phyloP scores from a whole-genome alignment of 2,797 vertebrate genomes.

The Gobio occitaniae region DNA sequence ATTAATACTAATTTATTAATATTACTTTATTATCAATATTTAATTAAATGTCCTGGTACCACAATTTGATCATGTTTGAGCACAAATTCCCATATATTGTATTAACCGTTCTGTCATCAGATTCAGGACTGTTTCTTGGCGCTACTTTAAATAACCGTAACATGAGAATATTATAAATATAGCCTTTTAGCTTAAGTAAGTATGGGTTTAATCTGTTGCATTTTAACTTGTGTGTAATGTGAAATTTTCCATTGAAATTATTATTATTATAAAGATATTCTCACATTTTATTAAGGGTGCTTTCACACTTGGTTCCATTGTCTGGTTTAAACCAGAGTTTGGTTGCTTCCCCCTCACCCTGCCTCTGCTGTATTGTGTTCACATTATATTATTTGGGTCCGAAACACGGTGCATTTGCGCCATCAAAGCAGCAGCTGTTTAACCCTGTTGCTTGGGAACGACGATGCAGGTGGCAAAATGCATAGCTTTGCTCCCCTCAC shows the following conservation, averaged over 20 bases:
- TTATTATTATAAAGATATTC: background rate
- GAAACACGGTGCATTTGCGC: background rate
- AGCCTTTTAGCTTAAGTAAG: background rate
- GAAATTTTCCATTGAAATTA: background rate
- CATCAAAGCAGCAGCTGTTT: background rate
- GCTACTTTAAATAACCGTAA: background rate
- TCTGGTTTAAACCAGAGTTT: background rate
- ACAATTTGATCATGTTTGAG: conserved; percentile 5
- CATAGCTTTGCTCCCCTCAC: too few relatives aligned
- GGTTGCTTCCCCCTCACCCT: background rate
- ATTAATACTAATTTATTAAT: background rate
- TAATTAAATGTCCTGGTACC: conserved; percentile 6
- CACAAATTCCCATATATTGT: background rate
- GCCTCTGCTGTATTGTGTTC: background rate
- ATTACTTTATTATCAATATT: background rate
- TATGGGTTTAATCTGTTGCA: background rate
- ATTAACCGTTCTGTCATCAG: background rate
- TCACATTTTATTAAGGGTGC: background rate
- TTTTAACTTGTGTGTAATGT: background rate
- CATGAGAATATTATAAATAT: background rate
- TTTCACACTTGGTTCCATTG: background rate
- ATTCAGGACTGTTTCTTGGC: background rate
- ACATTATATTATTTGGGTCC: background rate
- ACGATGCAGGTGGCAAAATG: too few relatives aligned
- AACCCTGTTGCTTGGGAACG: too few relatives aligned